Percentiles rank a stretch among this genome's conserved stretches.
phyloP scores from a whole-genome alignment of 2,113 vertebrate genomes.

The Tragelaphus scriptus region DNA sequence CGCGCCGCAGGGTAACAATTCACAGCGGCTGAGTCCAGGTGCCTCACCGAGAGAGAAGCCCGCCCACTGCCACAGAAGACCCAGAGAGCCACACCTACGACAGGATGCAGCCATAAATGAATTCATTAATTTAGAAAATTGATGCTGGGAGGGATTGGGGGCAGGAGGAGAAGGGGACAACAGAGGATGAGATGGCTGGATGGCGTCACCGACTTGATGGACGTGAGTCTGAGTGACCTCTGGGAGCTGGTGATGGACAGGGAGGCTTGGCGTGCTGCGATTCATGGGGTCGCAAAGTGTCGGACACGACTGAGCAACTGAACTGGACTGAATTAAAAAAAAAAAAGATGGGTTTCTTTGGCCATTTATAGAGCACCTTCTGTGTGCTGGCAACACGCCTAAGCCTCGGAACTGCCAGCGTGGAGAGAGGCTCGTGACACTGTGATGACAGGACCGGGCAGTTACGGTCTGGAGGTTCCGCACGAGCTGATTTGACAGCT shows the following conservation, averaged over 20 bases:
- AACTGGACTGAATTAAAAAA: too few species aligned
- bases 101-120: fast-evolving
- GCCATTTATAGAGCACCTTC: not conserved
- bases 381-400: not conserved
- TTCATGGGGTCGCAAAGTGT: too few species aligned
- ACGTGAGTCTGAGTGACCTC: too few species aligned
- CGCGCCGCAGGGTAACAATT: fast-evolving
- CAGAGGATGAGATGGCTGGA: too few species aligned
- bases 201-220: too few species aligned
- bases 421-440: not conserved
- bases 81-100: fast-evolving
- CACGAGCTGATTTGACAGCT: not conserved
- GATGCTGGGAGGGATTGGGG: too few species aligned
- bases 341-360: not conserved
- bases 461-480: not conserved
- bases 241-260: too few species aligned
- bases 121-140: too few species aligned
- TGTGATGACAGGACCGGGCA: not conserved
- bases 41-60: not conserved
- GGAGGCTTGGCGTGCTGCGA: too few species aligned
- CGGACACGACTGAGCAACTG: too few species aligned
- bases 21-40: not conserved
- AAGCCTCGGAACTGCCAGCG: not conserved
- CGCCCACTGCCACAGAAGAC: fast-evolving
- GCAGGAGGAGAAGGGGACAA: too few species aligned